Conservation (phyloP, 2,888 invertebrate genomes). For the Andrena minutula region DNA sequence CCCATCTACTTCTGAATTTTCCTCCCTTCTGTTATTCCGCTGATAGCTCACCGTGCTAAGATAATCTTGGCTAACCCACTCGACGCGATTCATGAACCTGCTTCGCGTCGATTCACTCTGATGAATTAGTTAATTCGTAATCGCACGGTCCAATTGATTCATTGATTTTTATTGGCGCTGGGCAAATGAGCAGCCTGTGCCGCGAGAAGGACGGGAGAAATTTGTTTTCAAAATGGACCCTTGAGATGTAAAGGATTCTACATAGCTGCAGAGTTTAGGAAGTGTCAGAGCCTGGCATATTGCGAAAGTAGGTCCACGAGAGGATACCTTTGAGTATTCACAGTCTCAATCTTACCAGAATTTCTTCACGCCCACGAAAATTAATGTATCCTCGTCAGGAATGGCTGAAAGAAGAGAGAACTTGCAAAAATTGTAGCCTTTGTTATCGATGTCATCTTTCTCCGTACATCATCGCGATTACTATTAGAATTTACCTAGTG, state of each 20-base stretch:
- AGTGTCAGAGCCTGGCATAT: not conserved
- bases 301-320: no score
- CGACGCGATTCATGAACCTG: constrained; percentile 27
- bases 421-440: no score
- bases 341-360: no score
- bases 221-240: not conserved
- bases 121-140: constrained; percentile 26
- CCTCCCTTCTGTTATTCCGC: not conserved
- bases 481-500: constrained; percentile 6
- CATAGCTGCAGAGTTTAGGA: not conserved
- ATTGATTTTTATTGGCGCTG: not conserved
- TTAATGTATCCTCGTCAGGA: no score
- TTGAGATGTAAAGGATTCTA: not conserved
- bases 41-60: constrained; percentile 19
- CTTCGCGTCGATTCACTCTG: not conserved
- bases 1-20: not conserved
- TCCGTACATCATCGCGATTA: not conserved
- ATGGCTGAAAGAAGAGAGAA: no score
- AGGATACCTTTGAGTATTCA: no score
- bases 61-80: constrained; percentile 52
- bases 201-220: not conserved
- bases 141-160: not conserved
- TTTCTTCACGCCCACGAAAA: no score
- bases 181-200: not conserved
- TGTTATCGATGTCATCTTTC: not conserved